Conservation (phyloP, 2,888 invertebrate species). For the Cephus pulcher region DNA sequence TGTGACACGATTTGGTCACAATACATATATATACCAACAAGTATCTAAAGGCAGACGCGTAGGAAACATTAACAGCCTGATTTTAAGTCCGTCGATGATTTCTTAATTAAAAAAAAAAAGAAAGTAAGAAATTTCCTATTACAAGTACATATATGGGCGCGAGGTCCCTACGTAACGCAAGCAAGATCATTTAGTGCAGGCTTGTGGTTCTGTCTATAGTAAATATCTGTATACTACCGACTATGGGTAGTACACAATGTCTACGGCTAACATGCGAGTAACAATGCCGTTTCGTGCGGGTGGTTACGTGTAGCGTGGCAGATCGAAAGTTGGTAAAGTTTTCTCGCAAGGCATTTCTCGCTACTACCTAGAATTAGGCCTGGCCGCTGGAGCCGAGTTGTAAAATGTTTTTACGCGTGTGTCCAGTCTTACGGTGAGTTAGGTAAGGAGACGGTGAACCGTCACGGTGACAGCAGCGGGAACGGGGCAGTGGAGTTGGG, state of each 20-base stretch:
- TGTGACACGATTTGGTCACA: too few relatives aligned
- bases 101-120: not conserved
- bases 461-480: not conserved
- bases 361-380: not conserved
- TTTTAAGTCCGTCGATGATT: not conserved
- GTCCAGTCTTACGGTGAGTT: not conserved
- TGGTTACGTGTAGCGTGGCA: not conserved
- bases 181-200: not conserved
- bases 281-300: not conserved
- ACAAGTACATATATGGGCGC: not conserved
- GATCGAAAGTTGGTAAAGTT: not conserved
- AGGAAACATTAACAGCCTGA: not conserved
- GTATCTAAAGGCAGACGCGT: not conserved
- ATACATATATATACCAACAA: not conserved
- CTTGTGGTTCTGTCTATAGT: not conserved
- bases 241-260: not conserved
- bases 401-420: not conserved
- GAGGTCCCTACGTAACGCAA: not conserved
- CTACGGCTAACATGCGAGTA: not conserved
- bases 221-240: not conserved
- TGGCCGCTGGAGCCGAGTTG: not conserved
- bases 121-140: not conserved
- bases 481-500: not conserved
- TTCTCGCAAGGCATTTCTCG: not conserved
- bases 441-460: not conserved